Evolutionary conservation across 2,888 invertebrate species (phyloP).

Genomic region (Thera britannica): DNA sequence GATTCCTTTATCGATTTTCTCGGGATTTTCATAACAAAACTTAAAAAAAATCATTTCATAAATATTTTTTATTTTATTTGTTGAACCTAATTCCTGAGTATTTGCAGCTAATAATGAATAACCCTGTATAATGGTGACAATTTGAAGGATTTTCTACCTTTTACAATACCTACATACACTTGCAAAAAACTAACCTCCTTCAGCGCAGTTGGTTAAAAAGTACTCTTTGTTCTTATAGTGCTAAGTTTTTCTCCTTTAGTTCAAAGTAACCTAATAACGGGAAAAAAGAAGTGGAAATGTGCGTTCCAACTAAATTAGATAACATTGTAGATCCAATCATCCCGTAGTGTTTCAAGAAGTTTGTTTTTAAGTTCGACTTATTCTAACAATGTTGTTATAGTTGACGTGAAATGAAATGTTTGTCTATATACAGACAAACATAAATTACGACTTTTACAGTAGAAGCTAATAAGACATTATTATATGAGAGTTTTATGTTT

Average conservation of each 20-base stretch:
- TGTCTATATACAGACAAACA: constrained; percentile 17
- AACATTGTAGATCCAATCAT: constrained; percentile 10
- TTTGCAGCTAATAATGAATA: too few relatives aligned
- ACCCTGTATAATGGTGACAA: too few relatives aligned
- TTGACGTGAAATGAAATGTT: constrained; percentile 10
- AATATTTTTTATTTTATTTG: too few relatives aligned
- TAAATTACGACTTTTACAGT: constrained; percentile 7
- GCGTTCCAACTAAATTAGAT: constrained; percentile 1
- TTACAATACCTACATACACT: too few relatives aligned
- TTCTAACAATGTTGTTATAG: constrained; percentile 11
- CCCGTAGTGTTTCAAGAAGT: neutral
- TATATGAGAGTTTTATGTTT: neutral
- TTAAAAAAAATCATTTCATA: too few relatives aligned
- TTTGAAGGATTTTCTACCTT: too few relatives aligned
- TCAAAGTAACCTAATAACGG: neutral
- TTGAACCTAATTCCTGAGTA: too few relatives aligned
- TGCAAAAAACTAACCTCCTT: too few relatives aligned
- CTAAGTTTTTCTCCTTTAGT: neutral
- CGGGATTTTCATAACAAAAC: too few relatives aligned
- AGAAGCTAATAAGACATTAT: constrained; percentile 10
- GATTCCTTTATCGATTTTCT: too few relatives aligned
- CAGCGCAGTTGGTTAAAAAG: too few relatives aligned
- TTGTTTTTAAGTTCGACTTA: constrained; percentile 2
- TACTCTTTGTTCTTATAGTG: too few relatives aligned
- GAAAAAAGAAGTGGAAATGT: neutral